Conservation (phyloP, 2,113 vertebrate genomes). For the Cromileptes altivelis region DNA sequence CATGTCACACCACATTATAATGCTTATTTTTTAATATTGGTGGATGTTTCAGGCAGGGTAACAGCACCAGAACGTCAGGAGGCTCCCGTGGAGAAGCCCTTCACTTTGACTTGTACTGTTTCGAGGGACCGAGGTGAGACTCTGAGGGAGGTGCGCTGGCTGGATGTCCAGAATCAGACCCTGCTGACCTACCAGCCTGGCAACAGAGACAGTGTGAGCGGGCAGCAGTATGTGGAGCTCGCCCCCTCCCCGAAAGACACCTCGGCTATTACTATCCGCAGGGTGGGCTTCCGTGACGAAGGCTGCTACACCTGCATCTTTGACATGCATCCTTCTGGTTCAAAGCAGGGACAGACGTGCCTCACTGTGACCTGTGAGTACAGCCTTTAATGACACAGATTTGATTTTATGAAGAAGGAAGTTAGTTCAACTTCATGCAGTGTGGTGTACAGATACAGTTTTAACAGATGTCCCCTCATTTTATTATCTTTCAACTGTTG, state of each 20-base stretch:
- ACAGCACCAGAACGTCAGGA: slow-evolving; percentile 69
- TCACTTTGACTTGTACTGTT: slow-evolving; percentile 82
- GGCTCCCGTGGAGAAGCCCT: slow-evolving; percentile 79
- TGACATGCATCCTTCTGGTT: slow-evolving; percentile 75
- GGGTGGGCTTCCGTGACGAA: slow-evolving; percentile 83
- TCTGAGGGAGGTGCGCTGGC: slow-evolving; percentile 81
- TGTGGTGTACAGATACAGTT: no score
- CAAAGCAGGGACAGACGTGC: slow-evolving; percentile 78
- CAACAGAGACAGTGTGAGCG: slow-evolving; percentile 76
- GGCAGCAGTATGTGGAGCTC: slow-evolving; percentile 83
- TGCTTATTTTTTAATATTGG: background rate
- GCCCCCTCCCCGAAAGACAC: slow-evolving; percentile 68
- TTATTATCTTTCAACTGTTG: no score
- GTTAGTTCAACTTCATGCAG: background rate
- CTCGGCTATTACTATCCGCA: slow-evolving; percentile 80
- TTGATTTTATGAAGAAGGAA: background rate
- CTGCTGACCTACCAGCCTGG: slow-evolving; percentile 79
- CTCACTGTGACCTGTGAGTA: slow-evolving; percentile 83
- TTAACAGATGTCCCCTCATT: no score
- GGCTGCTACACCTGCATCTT: slow-evolving; percentile 87
- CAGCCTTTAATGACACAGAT: background rate
- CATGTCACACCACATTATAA: background rate
- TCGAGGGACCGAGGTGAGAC: slow-evolving; percentile 68
- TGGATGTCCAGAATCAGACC: slow-evolving; percentile 82
- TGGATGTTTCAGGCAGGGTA: slow-evolving; percentile 78